Conservation (phyloP, 2,888 invertebrate species). For the Cylloceria caligata region DNA sequence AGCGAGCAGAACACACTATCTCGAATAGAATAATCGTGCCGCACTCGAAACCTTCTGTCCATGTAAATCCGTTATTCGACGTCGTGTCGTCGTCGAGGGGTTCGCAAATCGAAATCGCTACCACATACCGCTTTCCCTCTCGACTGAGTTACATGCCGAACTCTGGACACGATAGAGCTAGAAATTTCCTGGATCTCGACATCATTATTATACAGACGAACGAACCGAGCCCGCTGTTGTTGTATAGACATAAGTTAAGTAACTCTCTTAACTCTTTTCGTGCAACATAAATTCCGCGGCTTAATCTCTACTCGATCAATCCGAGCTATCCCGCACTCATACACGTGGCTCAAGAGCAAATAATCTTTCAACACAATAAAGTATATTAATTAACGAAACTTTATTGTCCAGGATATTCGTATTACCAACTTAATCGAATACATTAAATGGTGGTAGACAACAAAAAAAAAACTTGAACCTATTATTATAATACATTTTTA, state of each 20-base stretch:
- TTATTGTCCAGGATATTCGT: background rate
- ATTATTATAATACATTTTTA: background rate
- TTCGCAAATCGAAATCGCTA: slow-evolving; percentile 41
- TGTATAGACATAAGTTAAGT: slow-evolving; percentile 41
- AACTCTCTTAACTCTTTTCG: slow-evolving; percentile 14
- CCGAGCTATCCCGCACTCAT: background rate
- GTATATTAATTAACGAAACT: background rate
- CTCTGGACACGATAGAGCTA: slow-evolving; percentile 17
- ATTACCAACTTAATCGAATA: background rate
- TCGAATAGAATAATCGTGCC: slow-evolving; percentile 46
- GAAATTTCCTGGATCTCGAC: slow-evolving; percentile 53
- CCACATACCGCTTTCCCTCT: slow-evolving; percentile 47
- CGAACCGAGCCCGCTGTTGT: slow-evolving; percentile 24
- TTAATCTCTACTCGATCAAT: background rate
- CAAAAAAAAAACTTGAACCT: background rate
- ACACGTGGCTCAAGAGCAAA: background rate
- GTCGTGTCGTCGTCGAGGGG: slow-evolving; percentile 36
- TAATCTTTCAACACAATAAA: background rate
- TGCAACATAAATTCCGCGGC: slow-evolving; percentile 25
- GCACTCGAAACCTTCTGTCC: slow-evolving; percentile 44
- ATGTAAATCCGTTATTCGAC: slow-evolving; percentile 54
- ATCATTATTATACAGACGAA: slow-evolving; percentile 47
- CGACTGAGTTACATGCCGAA: slow-evolving; percentile 33
- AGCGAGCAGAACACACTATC: slow-evolving; percentile 19
- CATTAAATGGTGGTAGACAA: background rate